Evolutionary conservation across 2,888 invertebrate species (phyloP), one percentile per base, ranked within the genome.

Genomic region (Zygothrica quintamaculata): DNA sequence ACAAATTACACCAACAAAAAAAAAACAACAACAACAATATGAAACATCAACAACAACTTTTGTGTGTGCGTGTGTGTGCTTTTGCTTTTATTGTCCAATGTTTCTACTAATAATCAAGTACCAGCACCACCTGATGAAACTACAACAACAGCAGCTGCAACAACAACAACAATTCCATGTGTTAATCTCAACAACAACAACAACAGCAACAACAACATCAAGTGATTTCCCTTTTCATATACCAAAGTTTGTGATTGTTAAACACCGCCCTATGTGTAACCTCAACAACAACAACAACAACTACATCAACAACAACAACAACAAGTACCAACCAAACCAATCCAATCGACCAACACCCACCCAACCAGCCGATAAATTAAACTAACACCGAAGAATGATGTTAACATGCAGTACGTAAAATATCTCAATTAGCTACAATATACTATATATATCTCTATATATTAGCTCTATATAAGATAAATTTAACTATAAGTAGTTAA

Each of bases 301-400:
- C 50, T 56, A 47, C 40, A 64, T 26, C 64, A 59, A 48, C 36
- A 33, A 47, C 48, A 59, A 67, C 40, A 16, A 60, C 56, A 60
- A 57, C 11, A 37, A 36, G 9, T 12, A 46, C 15, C 16, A 42
- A 22, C 16, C 29, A 26, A 13, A 36, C 34, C 13, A 34, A 4
- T 9, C 7, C 29, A 7, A 43, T 36, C 50, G 15, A 22, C 62
- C 84, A 64, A 58, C 48, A 73, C 48, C 77, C 53, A 65, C 53
- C 39, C 65, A 69, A 70, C 74, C 77, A 80, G 77, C 82, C 61
- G 84, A 77, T n/a, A n/a, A 53, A 22, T 22, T n/a, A n/a, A 76
- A 80, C 84, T 80, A 85, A 80, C 77, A 76, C 59, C 80, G 80
- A 86, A 86, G 80, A 80, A 80, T 80, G 80, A 86, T 80, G 80